Evolutionary conservation across 92 coral and sea anemone genomes (phyloP), one percentile per base, ranked within the genome.

Genomic region (Siderastrea radians): DNA sequence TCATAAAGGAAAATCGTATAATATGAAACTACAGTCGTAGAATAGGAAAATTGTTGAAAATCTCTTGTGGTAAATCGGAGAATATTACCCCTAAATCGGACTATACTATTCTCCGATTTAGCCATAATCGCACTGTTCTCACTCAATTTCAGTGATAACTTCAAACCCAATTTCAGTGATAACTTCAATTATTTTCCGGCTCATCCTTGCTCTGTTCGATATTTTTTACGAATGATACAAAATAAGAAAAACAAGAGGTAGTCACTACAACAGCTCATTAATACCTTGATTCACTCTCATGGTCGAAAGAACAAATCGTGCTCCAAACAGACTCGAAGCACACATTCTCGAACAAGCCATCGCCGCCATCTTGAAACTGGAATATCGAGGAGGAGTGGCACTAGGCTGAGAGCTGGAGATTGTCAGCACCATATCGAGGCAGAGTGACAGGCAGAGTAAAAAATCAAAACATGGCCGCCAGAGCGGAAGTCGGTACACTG

Each of bases 341-440:
- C 86, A 70, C 77, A 15, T 69, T 48, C 59, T 69, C 45, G 86
- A 82, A 45, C 77, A 81, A 16, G 86, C 68, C 77, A 82, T 9
- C 15, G 78, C 52, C 68, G 69, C 78, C 86, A 81, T 81, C 55
- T 81, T 81, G 85, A 81, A 69, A 44, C 49, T 5, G 4, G 7
- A 1, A 16, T 44, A 1, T 53, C 47, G 77, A 68, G 64, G 50
- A 16, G 46, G 48, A 71, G 38, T 81, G 77, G 85, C 7, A 70
- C 85, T 15, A 67, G 65, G 2, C 1, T 44, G 14, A 0, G 6
- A 46, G 1, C 3, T 10, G 8, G 12, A 9, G 12, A 12, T 67
- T 44, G 72, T 79, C 50, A 0, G 47, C 71, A 63, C 69, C 51
- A 76, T 1, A 76, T 48, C 16, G 81, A 76, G 81, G 83, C 73